phyloP scores from a whole-genome alignment of 2,797 vertebrate species.

The Macropodus opercularis region DNA sequence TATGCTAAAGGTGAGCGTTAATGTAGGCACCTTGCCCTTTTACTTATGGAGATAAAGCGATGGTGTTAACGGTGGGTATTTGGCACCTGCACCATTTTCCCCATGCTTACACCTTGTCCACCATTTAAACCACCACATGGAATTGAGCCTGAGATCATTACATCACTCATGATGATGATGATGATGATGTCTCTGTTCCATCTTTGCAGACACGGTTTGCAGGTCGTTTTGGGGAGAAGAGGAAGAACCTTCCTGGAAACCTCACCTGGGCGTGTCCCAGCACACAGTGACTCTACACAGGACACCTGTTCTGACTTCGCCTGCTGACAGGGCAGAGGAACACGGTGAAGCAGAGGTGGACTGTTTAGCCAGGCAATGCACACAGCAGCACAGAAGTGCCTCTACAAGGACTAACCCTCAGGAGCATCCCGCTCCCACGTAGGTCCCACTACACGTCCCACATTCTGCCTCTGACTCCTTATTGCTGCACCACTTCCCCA shows the following conservation, averaged over 20 bases:
- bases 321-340: constrained; percentile 48
- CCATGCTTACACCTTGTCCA: no score
- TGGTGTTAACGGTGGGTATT: no score
- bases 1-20: constrained; percentile 80
- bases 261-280: constrained; percentile 68
- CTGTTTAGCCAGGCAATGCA: constrained; percentile 48
- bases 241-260: constrained; percentile 69
- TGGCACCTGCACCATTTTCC: no score
- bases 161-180: no score
- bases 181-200: constrained; percentile 10
- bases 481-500: constrained; percentile 53
- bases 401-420: constrained; percentile 88
- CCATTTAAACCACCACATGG: no score
- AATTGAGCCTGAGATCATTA: no score
- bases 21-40: no score
- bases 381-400: constrained; percentile 78
- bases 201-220: constrained; percentile 80
- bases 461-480: constrained; percentile 53
- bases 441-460: constrained; percentile 56
- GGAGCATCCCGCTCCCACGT: constrained; percentile 83
- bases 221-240: constrained; percentile 84
- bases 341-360: constrained; percentile 44
- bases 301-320: constrained; percentile 53
- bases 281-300: constrained; percentile 77
- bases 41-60: neutral